Base-by-base conservation (phyloP, 92 coral and sea anemone species). In the Hydrozoanthus gracilis region DNA sequence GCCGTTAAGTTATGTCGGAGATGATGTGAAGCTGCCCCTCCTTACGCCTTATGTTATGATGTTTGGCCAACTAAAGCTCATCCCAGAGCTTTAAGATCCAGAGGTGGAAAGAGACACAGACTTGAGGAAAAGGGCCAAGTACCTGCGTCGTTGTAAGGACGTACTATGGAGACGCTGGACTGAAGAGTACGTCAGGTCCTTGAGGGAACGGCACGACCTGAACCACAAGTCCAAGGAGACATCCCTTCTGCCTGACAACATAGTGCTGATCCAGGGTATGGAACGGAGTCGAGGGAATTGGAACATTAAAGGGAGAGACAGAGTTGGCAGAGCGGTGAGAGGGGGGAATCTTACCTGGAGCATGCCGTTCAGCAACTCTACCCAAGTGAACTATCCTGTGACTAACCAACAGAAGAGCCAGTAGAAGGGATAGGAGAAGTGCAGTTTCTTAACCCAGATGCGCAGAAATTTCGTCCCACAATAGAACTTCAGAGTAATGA, bases 1-100 rank as follows among this genome's bases (percentile, higher is more conserved):
- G 9, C 92, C 90, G 8, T 65, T 89, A 76, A 49, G 78, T 14
- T 89, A 86, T 72, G 67, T 89, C 44, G 92, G 86, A 88, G 73
- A 84, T 27, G 89, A 89, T 18, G 77, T 86, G 14, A 83, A 90
- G 76, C 47, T 86, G 9, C 92, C 88, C 14, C 46, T 86, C 16
- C 86, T 90, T 2, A 90, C 61, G 5, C 90, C 88, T 17, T 52
- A 77, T 11, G 50, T 87, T 9, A 54, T 86, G 68, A 20, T 88
- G 73, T 88, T 88, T 18, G 78, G 66, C 14, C 39, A 66, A 10
- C 6, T 64, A 54, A 83, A 50, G 14, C 73, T 66, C 68, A 52
- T 83, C 7, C 91, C 86, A 12, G 90, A 87, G 45, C n/a, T n/a
- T n/a, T 46, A 79, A 46, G 89, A 89, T 13, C 45, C 82, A 7